A percentile compares a stretch with the other conserved stretches of the same genome.
Evolutionary conservation across 2,888 invertebrate genomes (phyloP).

Genomic region (Thecocarcelia acutangulata): DNA sequence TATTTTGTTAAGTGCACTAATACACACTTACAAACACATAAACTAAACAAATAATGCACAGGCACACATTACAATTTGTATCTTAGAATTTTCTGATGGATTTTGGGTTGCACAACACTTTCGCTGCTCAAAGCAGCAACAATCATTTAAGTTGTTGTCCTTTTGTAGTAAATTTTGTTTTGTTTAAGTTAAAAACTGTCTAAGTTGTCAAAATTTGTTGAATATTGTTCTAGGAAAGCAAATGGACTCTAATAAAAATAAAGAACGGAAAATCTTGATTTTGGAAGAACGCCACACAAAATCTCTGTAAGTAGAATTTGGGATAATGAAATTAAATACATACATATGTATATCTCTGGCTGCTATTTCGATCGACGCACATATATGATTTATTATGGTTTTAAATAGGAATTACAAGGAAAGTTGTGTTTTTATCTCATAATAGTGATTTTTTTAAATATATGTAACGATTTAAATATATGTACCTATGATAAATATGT

Average conservation of each 20-base stretch:
- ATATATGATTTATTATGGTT: too few species aligned
- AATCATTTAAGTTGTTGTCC: constrained; percentile 8
- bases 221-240: constrained; percentile 18
- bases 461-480: too few species aligned
- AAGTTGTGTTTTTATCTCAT: too few species aligned
- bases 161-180: constrained; percentile 5
- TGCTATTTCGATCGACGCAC: too few species aligned
- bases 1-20: too few species aligned
- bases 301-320: constrained; percentile 54
- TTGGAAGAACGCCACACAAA: constrained; percentile 60
- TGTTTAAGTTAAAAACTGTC: not conserved
- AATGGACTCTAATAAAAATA: constrained; percentile 40
- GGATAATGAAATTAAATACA: not conserved
- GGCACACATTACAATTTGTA: not conserved
- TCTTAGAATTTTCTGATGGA: constrained; percentile 23
- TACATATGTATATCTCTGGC: too few species aligned
- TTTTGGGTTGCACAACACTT: constrained; percentile 35
- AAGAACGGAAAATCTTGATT: constrained; percentile 12
- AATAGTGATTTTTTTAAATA: too few species aligned
- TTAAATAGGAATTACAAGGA: too few species aligned
- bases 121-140: constrained; percentile 21
- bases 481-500: too few species aligned
- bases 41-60: not conserved
- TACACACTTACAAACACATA: not conserved
- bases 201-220: not conserved